These are phyloP conservation scores for Falco novaeseelandiae DNA, from an alignment of 2,797 vertebrate genomes.

Conservation along the genomic window DNA sequence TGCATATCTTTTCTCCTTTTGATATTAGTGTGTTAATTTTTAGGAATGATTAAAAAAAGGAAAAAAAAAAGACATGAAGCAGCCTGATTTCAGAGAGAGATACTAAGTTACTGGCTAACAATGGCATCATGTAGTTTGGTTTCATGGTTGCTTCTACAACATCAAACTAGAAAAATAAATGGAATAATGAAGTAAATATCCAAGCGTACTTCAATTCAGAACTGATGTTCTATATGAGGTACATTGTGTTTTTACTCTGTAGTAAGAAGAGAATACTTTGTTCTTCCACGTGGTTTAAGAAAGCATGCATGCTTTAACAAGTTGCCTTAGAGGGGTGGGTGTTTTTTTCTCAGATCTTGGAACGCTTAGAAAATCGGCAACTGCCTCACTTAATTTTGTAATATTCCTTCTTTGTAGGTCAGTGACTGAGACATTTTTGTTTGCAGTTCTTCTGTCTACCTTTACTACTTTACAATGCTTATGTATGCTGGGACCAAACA, in stretches of 20 bases:
- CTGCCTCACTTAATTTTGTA: background rate
- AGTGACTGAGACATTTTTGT: slow-evolving; percentile 91
- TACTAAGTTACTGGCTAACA: background rate
- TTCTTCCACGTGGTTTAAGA: background rate
- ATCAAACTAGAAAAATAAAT: background rate
- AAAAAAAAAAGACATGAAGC: background rate
- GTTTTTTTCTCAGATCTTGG: background rate
- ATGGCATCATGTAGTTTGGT: background rate
- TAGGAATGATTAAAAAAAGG: background rate
- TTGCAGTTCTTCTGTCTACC: slow-evolving; percentile 89
- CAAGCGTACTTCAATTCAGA: background rate
- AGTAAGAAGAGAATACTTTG: background rate
- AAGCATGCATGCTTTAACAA: background rate
- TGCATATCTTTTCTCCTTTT: background rate
- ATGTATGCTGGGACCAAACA: slow-evolving; percentile 91
- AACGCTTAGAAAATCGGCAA: background rate
- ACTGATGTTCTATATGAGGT: background rate
- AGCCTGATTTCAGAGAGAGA: background rate
- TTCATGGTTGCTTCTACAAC: background rate
- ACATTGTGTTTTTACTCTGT: background rate
- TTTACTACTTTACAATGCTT: slow-evolving; percentile 92
- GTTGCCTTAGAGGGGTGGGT: background rate
- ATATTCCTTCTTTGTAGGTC: slow-evolving; percentile 76
- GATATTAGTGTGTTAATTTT: background rate
- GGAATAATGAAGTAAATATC: background rate